Percentiles rank a stretch among this genome's conserved stretches.
These are phyloP conservation scores for Melipona bicolor DNA, from an alignment of 2,888 invertebrate genomes.

Conservation along the genomic window DNA sequence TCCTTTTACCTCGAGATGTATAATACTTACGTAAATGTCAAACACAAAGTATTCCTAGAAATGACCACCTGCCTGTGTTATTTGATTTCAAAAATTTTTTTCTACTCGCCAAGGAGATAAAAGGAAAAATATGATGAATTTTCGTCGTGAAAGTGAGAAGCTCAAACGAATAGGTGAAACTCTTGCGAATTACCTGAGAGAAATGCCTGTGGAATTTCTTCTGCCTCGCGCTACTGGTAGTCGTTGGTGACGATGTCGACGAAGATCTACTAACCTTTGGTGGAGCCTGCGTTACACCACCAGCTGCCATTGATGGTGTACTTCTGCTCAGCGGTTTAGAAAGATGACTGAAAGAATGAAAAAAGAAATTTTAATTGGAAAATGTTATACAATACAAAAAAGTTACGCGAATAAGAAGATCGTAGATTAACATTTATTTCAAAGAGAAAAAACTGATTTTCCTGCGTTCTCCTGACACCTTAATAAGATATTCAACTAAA, in stretches of 20 bases:
- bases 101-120: no score
- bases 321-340: slow-evolving; percentile 84
- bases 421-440: no score
- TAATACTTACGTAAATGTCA: no score
- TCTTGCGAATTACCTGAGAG: slow-evolving; percentile 85
- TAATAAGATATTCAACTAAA: background rate
- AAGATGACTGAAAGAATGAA: slow-evolving; percentile 78
- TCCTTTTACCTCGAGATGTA: no score
- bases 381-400: no score
- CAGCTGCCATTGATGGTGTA: slow-evolving; percentile 83
- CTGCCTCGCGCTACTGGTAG: slow-evolving; percentile 91
- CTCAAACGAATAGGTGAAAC: background rate
- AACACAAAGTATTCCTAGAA: no score
- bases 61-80: no score
- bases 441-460: background rate
- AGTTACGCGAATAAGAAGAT: background rate
- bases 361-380: background rate
- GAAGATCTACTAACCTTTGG: slow-evolving; percentile 80
- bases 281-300: slow-evolving; percentile 79
- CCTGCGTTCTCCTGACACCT: background rate
- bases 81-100: no score
- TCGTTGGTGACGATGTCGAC: slow-evolving; percentile 83
- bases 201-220: slow-evolving; percentile 96
- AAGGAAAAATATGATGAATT: no score
- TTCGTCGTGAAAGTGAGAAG: background rate